Percentiles rank a stretch among this genome's conserved stretches.
These are phyloP conservation scores for Electrona antarctica DNA, from an alignment of 2,113 vertebrate genomes.

Conservation along the genomic window DNA sequence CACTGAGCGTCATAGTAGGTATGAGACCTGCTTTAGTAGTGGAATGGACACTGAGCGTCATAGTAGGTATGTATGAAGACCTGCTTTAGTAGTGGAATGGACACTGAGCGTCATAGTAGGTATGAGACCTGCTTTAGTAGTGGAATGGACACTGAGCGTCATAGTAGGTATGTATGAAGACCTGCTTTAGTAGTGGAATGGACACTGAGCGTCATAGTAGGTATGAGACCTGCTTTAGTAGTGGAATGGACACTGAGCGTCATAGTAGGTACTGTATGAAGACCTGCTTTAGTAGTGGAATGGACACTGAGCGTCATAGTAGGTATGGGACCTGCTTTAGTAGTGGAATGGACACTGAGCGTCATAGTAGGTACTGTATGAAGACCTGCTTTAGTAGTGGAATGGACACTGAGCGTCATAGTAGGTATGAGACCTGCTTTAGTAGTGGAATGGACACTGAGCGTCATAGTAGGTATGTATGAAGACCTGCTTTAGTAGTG, in stretches of 20 bases:
- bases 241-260: slow-evolving; percentile 28
- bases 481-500: slow-evolving; percentile 15
- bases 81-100: slow-evolving; percentile 12
- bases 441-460: slow-evolving; percentile 22
- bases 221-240: slow-evolving; percentile 10
- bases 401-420: slow-evolving; percentile 25
- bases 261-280: neutral
- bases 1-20: slow-evolving; percentile 14
- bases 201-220: slow-evolving; percentile 21
- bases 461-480: slow-evolving; percentile 7
- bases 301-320: slow-evolving; percentile 20
- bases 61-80: slow-evolving; percentile 3
- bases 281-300: slow-evolving; percentile 12
- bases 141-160: slow-evolving; percentile 28
- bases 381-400: slow-evolving; percentile 15
- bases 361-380: neutral
- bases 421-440: slow-evolving; percentile 6
- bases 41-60: slow-evolving; percentile 25
- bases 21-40: slow-evolving; percentile 10
- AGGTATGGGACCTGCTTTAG: slow-evolving; percentile 8
- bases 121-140: slow-evolving; percentile 8
- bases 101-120: slow-evolving; percentile 22
- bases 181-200: slow-evolving; percentile 12
- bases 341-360: slow-evolving; percentile 28
- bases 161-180: slow-evolving; percentile 1